Base-by-base conservation (phyloP, 2,888 invertebrate species). In the Patella ulyssiponensis region DNA sequence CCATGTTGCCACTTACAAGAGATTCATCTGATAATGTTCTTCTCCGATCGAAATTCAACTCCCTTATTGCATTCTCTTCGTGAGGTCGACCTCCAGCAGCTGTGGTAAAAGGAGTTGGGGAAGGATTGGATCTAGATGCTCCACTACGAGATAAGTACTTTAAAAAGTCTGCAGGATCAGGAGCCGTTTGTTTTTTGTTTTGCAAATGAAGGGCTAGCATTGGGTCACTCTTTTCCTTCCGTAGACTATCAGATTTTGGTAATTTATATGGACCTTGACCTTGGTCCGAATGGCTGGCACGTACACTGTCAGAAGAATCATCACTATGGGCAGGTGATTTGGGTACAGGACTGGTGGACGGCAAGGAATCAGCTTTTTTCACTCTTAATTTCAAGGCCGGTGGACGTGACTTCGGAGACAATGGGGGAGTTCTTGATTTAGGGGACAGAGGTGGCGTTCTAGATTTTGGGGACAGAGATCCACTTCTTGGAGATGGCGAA, bases 151-250 rank as follows among this genome's bases (percentile, higher is more conserved):
- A 73, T 15, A 56, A 56, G 70, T 78, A 80, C 76, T 78, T 80
- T 27, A 78, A 73, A 71, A 81, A 74, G 27, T 79, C 80, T n/a
- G 79, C 71, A 17, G 82, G 82, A 73, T 80, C 78, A 14, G 82
- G 82, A 14, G 81, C 70, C 17, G 80, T 81, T 44, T 81, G 80
- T 56, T 81, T 81, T 71, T 80, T 78, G 4, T 76, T 70, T 69
- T 80, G 80, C 77, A 76, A 77, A 54, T 81, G 77, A 15, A 81
- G 77, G 53, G 82, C 81, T 23, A 83, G 69, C 69, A 81, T 78
- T 0, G 82, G 82, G 71, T 83, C 82, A 78, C 79, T 83, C 64
- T 80, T 79, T 53, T 77, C 80, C 64, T 80, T 80, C 27, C 80
- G 53, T 76, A 81, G 73, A 9, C 27, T 71, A 33, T 74, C 20